Base-by-base conservation (phyloP, 2,113 vertebrate species). In the Hypocryptadius cinnamomeus region DNA sequence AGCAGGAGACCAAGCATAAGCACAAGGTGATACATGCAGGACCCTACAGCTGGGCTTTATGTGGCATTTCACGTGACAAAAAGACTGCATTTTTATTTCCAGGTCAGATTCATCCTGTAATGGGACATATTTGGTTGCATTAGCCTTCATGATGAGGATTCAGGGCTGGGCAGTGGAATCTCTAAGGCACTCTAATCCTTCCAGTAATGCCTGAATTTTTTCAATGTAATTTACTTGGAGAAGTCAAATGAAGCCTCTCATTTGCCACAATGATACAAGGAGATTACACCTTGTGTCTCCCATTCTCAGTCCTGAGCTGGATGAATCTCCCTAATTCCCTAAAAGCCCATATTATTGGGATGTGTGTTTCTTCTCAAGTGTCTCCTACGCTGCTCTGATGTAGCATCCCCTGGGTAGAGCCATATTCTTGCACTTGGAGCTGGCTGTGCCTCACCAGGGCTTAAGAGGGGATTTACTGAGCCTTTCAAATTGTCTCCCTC, bases 381-480 rank as follows among this genome's bases (percentile, higher is more conserved):
- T 51, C n/a, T 48, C 19, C 81, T 31, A 1, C 3, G 2, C 48
- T 59, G 56, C 51, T 44, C 40, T 72, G 48, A 5, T 51, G 51
- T 4, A 42, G 31, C 30, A 69, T 40, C 39, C 31, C 56, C 28
- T 45, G 51, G 37, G 51, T 2, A 47, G 51, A 47, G 42, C 51
- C 44, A 11, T 6, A 12, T 69, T 74, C 50, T 85, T 56, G 48
- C 70, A 8, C 73, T 8, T 21, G 37, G 37, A 72, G 66, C 31
- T 25, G 10, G 64, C 42, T 70, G 42, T 47, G 51, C 47, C 68
- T 73, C 2, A 0, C 40, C 45, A 33, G 28, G 37, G 71, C 57
- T 89, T 79, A 69, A 35, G 63, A 82, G 44, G n/a, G 91, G 78
- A 81, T 95, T 95, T 48, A 48, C 81, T 40, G 66, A 91, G 81